Percentiles rank a stretch among this genome's conserved stretches.
Evolutionary conservation across 1,140 invertebrate genomes (phyloP).

Genomic region (Drosophila pseudoobscura): DNA sequence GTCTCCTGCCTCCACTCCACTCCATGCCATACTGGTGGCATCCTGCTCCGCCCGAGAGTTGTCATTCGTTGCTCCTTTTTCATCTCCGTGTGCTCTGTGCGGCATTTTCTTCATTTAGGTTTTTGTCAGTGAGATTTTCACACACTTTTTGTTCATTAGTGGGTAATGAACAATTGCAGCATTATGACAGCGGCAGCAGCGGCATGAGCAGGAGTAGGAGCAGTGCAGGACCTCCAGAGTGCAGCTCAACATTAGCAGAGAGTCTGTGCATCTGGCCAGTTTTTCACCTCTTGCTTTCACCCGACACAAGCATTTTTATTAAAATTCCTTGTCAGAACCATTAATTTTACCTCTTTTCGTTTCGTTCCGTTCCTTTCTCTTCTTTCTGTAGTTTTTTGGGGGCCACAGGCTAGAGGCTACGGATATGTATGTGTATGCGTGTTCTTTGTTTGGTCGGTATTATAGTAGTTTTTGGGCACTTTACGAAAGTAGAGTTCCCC

Average conservation of each 20-base stretch:
- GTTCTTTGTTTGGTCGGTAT: conserved; percentile 29
- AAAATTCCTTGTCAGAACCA: conserved; percentile 77
- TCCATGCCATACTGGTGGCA: conserved; percentile 6
- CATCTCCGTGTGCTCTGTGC: conserved; percentile 68
- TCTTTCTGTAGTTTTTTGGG: conserved; percentile 6
- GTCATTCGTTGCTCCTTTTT: conserved; percentile 59
- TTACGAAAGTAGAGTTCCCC: neutral
- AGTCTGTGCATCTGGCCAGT: conserved; percentile 65
- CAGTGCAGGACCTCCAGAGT: conserved; percentile 8
- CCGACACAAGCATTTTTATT: conserved; percentile 79
- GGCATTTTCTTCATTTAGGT: conserved; percentile 78
- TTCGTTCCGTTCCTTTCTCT: conserved; percentile 27
- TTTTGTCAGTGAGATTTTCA: conserved; percentile 73
- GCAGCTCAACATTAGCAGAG: conserved; percentile 33
- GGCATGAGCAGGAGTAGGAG: conserved; percentile 7
- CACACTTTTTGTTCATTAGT: conserved; percentile 81
- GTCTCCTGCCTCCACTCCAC: conserved; percentile 15
- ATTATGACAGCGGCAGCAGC: conserved; percentile 72
- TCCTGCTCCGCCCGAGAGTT: conserved; percentile 25
- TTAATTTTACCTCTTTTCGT: conserved; percentile 69
- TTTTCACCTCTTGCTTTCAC: conserved; percentile 71
- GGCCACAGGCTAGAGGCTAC: conserved; percentile 5
- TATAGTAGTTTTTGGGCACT: conserved; percentile 33
- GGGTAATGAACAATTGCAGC: conserved; percentile 82
- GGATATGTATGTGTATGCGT: too few species aligned